Base-by-base conservation (phyloP, 2,113 vertebrate genomes). In the Oxyruncus cristatus region DNA sequence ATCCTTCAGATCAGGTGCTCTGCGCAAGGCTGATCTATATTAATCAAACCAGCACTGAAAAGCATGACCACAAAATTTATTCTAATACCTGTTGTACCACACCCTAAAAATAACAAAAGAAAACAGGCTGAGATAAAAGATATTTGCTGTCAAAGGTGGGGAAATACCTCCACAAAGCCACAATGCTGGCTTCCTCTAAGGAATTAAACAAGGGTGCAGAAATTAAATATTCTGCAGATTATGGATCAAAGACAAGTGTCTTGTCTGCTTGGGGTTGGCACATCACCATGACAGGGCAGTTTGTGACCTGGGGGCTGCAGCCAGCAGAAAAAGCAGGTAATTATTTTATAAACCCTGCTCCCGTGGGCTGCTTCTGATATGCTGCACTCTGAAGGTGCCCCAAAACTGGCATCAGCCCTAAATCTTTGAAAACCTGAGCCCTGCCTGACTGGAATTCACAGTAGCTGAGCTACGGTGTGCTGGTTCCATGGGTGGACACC, bases 61-160 rank as follows among this genome's bases (percentile, higher is more conserved):
- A 91, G 33, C 37, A 52, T 1, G 3, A 78, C 81, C 68, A 67
- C 58, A 95, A 75, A 63, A 90, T 89, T 93, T 86, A 84, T 72
- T 93, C 82, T 67, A 84, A 84, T 56, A 84, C 20, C 15, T 71
- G 66, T 59, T 5, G 8, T 26, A 63, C 49, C 65, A 93, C 47
- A 42, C 49, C 49, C 41, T 84, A 80, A 75, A 92, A 87, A 71
- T 39, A 92, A 85, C 44, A 96, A 50, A 89, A 83, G 67, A 81
- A 92, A 92, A 71, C 65, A 91, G 77, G 41, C 47, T 33, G 35
- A 92, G 82, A 89, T 88, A 88, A 92, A 87, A 88, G n/a, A 11
- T n/a, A 65, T 55, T 70, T 76, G 82, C 50, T 80, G 76, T 55
- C 68, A 92, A 86, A 96, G 46, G 80, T 42, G n/a, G 81, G 75